Percentiles rank a stretch among this genome's conserved stretches.
phyloP scores from a whole-genome alignment of 2,797 vertebrate species.

The Phataginus tricuspis region DNA sequence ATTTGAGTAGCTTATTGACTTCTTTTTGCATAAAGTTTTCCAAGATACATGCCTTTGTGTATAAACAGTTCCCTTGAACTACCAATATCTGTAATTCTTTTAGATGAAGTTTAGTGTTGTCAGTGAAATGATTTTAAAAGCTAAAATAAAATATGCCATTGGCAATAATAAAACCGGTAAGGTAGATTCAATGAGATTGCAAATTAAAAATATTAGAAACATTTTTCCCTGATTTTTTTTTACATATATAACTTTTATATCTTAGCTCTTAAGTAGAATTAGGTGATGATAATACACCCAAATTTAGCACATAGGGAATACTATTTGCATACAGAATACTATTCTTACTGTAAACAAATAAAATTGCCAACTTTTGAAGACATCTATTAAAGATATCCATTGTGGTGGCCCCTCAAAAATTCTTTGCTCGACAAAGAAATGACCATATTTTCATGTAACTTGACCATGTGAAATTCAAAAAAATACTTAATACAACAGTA shows the following conservation, averaged over 20 bases:
- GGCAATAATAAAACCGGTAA: background rate
- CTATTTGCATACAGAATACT: background rate
- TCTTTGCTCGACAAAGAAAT: background rate
- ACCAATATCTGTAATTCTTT: background rate
- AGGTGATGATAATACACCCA: background rate
- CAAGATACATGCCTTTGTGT: background rate
- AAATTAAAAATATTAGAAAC: background rate
- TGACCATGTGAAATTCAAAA: background rate
- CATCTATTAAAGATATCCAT: background rate
- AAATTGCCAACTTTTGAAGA: conserved; percentile 21
- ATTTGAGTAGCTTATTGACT: conserved; percentile 7
- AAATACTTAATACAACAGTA: background rate
- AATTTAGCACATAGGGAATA: background rate
- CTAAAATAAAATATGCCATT: background rate
- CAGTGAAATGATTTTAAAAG: background rate
- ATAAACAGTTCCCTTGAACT: background rate
- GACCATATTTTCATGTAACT: background rate
- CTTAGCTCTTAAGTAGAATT: conserved; percentile 44
- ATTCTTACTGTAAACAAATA: background rate
- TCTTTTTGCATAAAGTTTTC: conserved; percentile 44
- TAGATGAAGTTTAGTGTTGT: conserved; percentile 24
- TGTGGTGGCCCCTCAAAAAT: background rate
- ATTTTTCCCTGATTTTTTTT: background rate
- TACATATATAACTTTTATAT: background rate
- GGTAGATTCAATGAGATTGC: background rate